Conservation (phyloP, 1,140 invertebrate genomes). For the Xylocopa sonorina region DNA sequence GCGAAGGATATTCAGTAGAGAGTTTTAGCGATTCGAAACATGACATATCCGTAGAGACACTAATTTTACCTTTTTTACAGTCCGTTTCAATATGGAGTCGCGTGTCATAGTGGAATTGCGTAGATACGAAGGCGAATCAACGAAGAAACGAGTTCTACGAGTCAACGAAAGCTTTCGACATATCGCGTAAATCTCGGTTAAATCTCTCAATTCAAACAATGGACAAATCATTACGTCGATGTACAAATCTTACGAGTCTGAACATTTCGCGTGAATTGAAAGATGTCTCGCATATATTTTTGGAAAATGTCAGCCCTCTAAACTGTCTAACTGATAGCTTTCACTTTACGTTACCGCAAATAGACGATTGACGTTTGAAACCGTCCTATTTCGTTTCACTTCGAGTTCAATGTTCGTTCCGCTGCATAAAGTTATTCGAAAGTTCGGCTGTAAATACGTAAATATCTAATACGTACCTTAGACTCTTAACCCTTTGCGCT, state of each 20-base stretch:
- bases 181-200: background rate
- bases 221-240: background rate
- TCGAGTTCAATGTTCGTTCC: background rate
- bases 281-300: background rate
- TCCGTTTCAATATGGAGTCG: background rate
- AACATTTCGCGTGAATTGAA: background rate
- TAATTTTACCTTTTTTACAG: constrained; percentile 33
- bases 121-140: background rate
- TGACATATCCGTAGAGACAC: constrained; percentile 7
- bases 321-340: background rate
- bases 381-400: constrained; percentile 50
- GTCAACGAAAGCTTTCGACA: constrained; percentile 33
- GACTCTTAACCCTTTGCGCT: too few species aligned
- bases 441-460: background rate
- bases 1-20: background rate
- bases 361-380: background rate
- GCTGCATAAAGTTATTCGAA: background rate
- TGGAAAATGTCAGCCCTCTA: background rate
- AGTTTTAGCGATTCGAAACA: background rate
- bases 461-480: constrained; percentile 20
- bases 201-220: background rate
- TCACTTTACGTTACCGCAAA: background rate
- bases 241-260: background rate
- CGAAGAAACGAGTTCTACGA: constrained; percentile 1
- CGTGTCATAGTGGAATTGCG: background rate